Conservation (phyloP, 2,888 invertebrate genomes). For the Polyploca ridens region DNA sequence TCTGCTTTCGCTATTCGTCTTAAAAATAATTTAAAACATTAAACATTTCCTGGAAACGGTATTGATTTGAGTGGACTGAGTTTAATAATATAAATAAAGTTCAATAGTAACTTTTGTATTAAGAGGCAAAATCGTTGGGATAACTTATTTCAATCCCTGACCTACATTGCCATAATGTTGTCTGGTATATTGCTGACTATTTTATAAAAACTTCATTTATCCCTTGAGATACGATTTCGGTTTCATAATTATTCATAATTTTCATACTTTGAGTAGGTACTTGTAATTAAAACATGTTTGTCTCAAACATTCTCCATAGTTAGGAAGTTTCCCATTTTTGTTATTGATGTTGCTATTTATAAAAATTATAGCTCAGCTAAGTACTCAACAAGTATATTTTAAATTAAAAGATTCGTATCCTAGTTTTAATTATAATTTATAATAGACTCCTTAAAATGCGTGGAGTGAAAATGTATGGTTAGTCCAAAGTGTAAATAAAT, state of each 20-base stretch:
- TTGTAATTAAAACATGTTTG: too few species aligned
- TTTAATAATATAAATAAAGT: too few species aligned
- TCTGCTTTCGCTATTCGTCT: not conserved
- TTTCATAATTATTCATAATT: too few species aligned
- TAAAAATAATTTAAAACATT: not conserved
- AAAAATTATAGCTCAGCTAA: too few species aligned
- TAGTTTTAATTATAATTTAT: slow-evolving; percentile 35
- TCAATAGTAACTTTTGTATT: not conserved
- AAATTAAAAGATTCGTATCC: not conserved
- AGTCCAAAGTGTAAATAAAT: slow-evolving; percentile 66
- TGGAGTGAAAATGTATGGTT: slow-evolving; percentile 50
- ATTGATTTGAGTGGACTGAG: not conserved
- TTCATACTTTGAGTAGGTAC: too few species aligned
- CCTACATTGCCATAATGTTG: not conserved
- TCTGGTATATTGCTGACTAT: not conserved
- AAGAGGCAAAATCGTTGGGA: too few species aligned
- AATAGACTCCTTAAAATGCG: slow-evolving; percentile 25
- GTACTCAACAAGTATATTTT: too few species aligned
- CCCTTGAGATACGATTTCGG: too few species aligned
- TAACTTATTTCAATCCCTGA: not conserved
- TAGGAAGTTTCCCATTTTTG: slow-evolving; percentile 29
- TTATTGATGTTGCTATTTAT: slow-evolving; percentile 22
- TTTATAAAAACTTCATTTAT: too few species aligned
- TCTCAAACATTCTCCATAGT: slow-evolving; percentile 7
- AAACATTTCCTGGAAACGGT: not conserved